Evolutionary conservation across 2,113 vertebrate species (phyloP).

Genomic region (Chrysemys picta): DNA sequence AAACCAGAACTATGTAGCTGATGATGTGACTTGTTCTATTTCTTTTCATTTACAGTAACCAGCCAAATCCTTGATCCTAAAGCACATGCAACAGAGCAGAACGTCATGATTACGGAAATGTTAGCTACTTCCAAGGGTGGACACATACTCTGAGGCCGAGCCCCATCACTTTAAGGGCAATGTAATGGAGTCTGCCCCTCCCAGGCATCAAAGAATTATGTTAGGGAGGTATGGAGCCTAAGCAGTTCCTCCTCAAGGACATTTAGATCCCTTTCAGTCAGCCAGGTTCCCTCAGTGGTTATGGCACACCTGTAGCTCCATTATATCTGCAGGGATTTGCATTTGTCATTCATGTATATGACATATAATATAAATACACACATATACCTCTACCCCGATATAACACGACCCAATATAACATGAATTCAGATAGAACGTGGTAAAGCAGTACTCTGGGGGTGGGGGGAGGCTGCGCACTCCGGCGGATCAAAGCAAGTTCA

Average conservation of each 20-base stretch:
- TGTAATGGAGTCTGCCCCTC: background rate
- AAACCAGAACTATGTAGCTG: background rate
- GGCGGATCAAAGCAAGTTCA: no score
- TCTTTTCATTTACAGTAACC: background rate
- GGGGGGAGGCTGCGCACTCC: no score
- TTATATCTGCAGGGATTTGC: background rate
- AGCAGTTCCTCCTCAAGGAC: background rate
- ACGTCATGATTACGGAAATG: background rate
- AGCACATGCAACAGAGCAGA: background rate
- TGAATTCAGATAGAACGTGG: no score
- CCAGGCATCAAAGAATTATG: background rate
- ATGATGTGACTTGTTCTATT: background rate
- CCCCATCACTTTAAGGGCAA: background rate
- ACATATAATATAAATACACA: background rate
- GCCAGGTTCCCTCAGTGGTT: background rate
- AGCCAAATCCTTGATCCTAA: background rate
- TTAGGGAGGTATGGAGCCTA: background rate
- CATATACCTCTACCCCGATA: background rate
- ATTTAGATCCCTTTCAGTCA: background rate
- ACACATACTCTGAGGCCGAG: background rate
- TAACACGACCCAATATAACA: no score
- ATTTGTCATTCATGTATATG: background rate
- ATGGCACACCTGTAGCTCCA: background rate
- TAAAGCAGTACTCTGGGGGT: no score
- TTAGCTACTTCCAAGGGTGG: background rate